These are phyloP conservation scores for Acleris emargana DNA, from an alignment of 2,888 invertebrate species.

Conservation along the genomic window DNA sequence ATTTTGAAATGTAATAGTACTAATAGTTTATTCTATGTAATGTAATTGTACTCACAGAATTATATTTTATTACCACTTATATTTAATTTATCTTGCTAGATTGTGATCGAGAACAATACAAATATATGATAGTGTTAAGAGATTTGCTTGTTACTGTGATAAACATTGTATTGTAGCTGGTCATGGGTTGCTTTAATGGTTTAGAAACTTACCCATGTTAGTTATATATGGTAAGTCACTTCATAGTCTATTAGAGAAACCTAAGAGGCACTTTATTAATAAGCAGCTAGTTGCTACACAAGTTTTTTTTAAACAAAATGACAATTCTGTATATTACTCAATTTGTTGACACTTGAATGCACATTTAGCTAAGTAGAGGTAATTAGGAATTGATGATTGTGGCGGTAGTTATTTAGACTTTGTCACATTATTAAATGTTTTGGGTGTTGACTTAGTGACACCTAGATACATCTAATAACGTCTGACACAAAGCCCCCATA, in stretches of 20 bases:
- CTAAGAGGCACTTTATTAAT: slow-evolving; percentile 10
- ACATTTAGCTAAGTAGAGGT: background rate
- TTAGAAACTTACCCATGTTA: slow-evolving; percentile 24
- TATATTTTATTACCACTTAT: slow-evolving; percentile 25
- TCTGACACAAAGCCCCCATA: too few relatives aligned
- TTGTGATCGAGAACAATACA: slow-evolving; percentile 30
- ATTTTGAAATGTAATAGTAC: slow-evolving; percentile 26
- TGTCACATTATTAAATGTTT: slow-evolving; percentile 17
- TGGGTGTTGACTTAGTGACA: slow-evolving; percentile 12
- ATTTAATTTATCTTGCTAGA: slow-evolving; percentile 27
- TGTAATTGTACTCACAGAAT: slow-evolving; percentile 10
- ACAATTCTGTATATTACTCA: background rate
- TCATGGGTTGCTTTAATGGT: slow-evolving; percentile 33
- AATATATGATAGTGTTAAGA: slow-evolving; percentile 35
- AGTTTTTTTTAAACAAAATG: background rate
- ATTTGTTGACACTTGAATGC: background rate
- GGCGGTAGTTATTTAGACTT: slow-evolving; percentile 18
- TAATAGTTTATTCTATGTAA: slow-evolving; percentile 20
- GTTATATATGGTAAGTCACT: slow-evolving; percentile 17
- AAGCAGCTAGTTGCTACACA: slow-evolving; percentile 10
- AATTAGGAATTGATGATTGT: slow-evolving; percentile 25
- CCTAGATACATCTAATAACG: too few relatives aligned
- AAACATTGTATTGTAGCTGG: slow-evolving; percentile 45
- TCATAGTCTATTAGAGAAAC: slow-evolving; percentile 41
- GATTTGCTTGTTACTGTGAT: slow-evolving; percentile 49